phyloP scores from a whole-genome alignment of 2,113 vertebrate species.

The Scytalopus superciliaris region DNA sequence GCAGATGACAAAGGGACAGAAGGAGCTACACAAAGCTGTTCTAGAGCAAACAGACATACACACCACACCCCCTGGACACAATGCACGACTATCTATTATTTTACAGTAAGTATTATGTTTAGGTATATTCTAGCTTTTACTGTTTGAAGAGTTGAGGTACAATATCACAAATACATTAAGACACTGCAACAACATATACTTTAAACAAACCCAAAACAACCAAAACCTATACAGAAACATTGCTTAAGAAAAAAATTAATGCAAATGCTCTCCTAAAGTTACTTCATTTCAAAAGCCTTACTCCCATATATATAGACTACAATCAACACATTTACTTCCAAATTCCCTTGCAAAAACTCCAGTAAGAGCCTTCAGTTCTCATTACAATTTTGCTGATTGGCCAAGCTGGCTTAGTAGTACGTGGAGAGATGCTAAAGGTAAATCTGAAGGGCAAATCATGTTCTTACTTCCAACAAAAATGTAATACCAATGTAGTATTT shows the following conservation, averaged over 20 bases:
- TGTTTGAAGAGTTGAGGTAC: not conserved
- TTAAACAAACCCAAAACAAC: not conserved
- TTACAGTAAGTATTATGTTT: fast-evolving
- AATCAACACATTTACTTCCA: not conserved
- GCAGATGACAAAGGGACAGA: not conserved
- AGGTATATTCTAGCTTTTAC: not conserved
- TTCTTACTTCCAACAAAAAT: not conserved
- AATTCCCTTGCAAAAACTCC: not conserved
- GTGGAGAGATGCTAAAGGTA: not conserved
- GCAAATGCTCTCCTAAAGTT: not conserved
- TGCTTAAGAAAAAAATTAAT: not conserved
- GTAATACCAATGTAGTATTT: not conserved
- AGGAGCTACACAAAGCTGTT: not conserved
- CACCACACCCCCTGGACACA: not conserved
- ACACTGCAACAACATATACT: not conserved
- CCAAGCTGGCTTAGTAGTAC: not conserved
- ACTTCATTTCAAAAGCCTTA: not conserved
- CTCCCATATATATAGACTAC: not conserved
- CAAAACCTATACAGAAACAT: not conserved
- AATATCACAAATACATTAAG: fast-evolving
- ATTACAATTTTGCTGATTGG: not conserved
- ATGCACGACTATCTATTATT: not conserved
- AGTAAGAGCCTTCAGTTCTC: not conserved
- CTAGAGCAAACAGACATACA: not conserved
- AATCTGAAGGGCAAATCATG: not conserved